Conservation (phyloP, 2,888 invertebrate species). For the Fragum whitleyi region DNA sequence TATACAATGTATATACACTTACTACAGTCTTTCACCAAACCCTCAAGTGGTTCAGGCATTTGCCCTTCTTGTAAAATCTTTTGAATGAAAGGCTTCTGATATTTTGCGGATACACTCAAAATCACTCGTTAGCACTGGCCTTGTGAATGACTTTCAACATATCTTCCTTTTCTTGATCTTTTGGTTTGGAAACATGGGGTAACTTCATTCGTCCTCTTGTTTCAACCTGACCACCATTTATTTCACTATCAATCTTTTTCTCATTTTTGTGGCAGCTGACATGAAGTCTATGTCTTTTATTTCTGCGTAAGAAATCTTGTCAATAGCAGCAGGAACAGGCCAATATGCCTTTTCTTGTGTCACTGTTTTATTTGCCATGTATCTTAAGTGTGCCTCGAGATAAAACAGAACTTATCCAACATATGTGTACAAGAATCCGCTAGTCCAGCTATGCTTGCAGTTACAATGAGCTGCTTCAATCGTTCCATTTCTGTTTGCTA, state of each 20-base stretch:
- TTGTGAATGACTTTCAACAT: not conserved
- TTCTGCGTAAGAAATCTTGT: slow-evolving; percentile 22
- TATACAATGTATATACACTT: too few species aligned
- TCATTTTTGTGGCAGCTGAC: slow-evolving; percentile 33
- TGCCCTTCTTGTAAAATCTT: slow-evolving; percentile 7
- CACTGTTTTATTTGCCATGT: slow-evolving; percentile 19
- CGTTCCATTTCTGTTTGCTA: slow-evolving; percentile 13
- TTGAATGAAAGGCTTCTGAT: not conserved
- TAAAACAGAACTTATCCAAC: slow-evolving; percentile 32
- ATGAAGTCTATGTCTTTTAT: slow-evolving; percentile 42
- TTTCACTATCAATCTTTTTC: slow-evolving; percentile 20
- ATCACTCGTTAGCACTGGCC: not conserved
- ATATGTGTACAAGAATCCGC: slow-evolving; percentile 36
- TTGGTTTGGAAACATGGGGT: slow-evolving; percentile 3
- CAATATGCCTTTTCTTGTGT: slow-evolving; percentile 45
- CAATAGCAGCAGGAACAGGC: slow-evolving; percentile 28
- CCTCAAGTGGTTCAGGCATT: slow-evolving; percentile 9
- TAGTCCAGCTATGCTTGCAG: slow-evolving; percentile 33
- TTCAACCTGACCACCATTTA: slow-evolving; percentile 10
- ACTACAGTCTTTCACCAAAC: too few species aligned
- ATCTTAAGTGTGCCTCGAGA: slow-evolving; percentile 7
- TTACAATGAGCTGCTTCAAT: slow-evolving; percentile 40
- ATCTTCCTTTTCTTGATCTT: not conserved
- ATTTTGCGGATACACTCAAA: not conserved
- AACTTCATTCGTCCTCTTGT: not conserved